Percentiles rank a stretch among this genome's conserved stretches.
Conservation (phyloP, 2,888 invertebrate species). For the Tanaodytes sp. region DNA sequence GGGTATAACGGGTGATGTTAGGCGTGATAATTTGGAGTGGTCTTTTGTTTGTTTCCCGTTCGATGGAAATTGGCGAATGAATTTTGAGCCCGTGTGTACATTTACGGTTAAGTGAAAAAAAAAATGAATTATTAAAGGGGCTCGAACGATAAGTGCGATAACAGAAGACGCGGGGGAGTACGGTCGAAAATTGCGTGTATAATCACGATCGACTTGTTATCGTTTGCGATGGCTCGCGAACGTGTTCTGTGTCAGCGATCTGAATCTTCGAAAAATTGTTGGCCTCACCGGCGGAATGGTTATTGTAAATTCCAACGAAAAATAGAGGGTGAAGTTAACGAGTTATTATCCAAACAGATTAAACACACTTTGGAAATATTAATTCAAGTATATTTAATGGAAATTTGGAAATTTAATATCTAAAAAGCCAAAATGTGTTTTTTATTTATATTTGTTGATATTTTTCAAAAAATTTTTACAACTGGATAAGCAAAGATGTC, state of each 20-base stretch:
- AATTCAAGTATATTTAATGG: no score
- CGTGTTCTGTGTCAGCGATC: slow-evolving; percentile 45
- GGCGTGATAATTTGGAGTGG: slow-evolving; percentile 28
- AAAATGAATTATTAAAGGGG: slow-evolving; percentile 44
- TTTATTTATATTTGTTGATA: no score
- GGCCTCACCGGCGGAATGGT: no score
- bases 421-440: background rate
- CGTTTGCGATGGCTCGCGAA: slow-evolving; percentile 41
- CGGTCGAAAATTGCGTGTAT: slow-evolving; percentile 49
- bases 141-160: slow-evolving; percentile 41
- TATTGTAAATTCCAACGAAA: no score
- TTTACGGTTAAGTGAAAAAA: slow-evolving; percentile 45
- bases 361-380: no score
- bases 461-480: no score
- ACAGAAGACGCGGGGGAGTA: slow-evolving; percentile 38
- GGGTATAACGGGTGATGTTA: slow-evolving; percentile 33
- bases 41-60: slow-evolving; percentile 44
- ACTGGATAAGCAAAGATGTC: no score
- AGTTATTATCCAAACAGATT: no score
- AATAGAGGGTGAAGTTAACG: no score
- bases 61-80: slow-evolving; percentile 44
- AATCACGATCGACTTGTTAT: slow-evolving; percentile 55
- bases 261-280: slow-evolving; percentile 18
- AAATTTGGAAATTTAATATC: no score
- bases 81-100: slow-evolving; percentile 25